Conservation (phyloP, 2,113 vertebrate genomes). For the Gymnobelideus leadbeateri region DNA sequence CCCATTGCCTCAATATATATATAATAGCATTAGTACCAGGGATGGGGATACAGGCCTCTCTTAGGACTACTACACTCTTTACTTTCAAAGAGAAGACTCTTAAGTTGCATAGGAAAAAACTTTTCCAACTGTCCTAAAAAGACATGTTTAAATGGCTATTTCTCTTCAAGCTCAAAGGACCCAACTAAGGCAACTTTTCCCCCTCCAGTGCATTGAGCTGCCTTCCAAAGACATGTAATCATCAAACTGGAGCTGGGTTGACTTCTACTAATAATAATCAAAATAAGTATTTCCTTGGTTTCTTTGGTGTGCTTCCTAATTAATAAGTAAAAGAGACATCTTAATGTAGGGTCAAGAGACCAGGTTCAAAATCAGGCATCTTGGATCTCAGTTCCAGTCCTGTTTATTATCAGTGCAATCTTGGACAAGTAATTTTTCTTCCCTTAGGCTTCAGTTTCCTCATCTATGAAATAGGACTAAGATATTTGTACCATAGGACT, state of each 20-base stretch:
- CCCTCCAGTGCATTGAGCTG: neutral
- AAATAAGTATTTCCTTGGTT: neutral
- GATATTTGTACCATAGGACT: neutral
- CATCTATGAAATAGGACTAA: neutral
- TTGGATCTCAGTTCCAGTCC: neutral
- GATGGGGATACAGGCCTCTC: neutral
- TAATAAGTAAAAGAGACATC: neutral
- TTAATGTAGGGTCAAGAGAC: neutral
- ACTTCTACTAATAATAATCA: neutral
- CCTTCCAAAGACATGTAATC: neutral
- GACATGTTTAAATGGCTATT: neutral
- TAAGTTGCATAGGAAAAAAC: neutral
- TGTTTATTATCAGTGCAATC: neutral
- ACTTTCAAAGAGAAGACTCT: neutral
- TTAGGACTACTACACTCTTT: neutral
- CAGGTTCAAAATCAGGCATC: fast-evolving
- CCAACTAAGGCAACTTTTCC: neutral
- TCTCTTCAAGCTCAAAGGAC: neutral
- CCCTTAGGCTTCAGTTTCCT: neutral
- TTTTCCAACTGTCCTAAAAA: neutral
- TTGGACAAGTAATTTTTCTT: neutral
- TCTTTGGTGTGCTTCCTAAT: neutral
- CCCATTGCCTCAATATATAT: neutral
- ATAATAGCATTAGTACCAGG: neutral
- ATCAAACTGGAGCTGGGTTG: neutral